Base-by-base conservation (phyloP, 2,888 invertebrate genomes). In the Lochmaea capreae region DNA sequence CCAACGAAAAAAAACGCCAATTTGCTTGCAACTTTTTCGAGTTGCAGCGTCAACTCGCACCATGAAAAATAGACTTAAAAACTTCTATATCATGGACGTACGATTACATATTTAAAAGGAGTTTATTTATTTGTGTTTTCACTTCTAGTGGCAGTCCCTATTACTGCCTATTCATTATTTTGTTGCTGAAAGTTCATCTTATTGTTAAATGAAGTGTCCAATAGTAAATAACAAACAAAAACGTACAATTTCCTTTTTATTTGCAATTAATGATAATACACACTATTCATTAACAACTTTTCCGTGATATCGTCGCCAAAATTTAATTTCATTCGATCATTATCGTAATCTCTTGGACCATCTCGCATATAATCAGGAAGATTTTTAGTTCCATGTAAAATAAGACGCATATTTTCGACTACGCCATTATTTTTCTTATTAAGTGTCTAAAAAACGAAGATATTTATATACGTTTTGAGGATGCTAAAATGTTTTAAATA, bases 311-410 rank as follows among this genome's bases (percentile, higher is more conserved):
- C 18, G 54, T 54, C 16, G 9, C 10, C 54, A 9, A 54, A 16
- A 54, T 54, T 54, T 18, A 16, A 16, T 3, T 89, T 89, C 81
- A 14, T 46, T 46, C 90, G 90, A 68, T 89, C 86, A 59, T 89
- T 84, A 75, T 90, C 88, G 83, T 92, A 91, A 76, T 87, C 79
- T 81, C 90, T 88, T 0, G 88, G 88, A 3, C 91, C 91, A 66
- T 88, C 84, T 78, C 83, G 87, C 89, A 93, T 91, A 81, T 94
- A 92, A 3, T 83, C 83, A 0, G 95, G 94, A 79, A 88, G 88
- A 67, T 89, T 87, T 73, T 86, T 87, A 0, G 94, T 95, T 2
- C 95, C 95, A 81, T 95, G 93, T n/a, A 95, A 84, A 52, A 91
- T 87, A 58, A 95, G 84, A n/a, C 86, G 88, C 0, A 91, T 87